Base-by-base conservation (phyloP, 2,888 invertebrate genomes). In the Synergus laeviventris region DNA sequence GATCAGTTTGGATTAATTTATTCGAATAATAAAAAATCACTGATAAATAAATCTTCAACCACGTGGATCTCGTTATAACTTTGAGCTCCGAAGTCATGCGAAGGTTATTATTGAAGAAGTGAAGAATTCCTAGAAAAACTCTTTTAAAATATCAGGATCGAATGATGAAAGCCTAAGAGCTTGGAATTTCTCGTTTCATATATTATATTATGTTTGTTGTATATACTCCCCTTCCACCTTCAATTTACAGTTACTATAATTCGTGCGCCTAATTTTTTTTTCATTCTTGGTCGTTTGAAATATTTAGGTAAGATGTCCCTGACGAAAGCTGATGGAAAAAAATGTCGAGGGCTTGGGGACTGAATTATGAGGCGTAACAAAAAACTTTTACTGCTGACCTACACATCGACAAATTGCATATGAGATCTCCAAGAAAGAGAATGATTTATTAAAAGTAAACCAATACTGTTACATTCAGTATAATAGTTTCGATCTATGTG, bases 1-100 rank as follows among this genome's bases (percentile, higher is more conserved):
- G n/a, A n/a, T n/a, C n/a, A n/a, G n/a, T n/a, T n/a, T n/a, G n/a
- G n/a, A n/a, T n/a, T n/a, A n/a, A n/a, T n/a, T n/a, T n/a, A n/a
- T n/a, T n/a, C n/a, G n/a, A n/a, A n/a, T n/a, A n/a, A n/a, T n/a
- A n/a, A n/a, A 31, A 31, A 31, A 31, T 31, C 31, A 31, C 31
- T 31, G 31, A 31, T 31, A 74, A 45, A 54, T 2, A 70, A 70
- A 75, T 75, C 42, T 42, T 42, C 45, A 9, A 60, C 74, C 70
- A 60, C 49, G 64, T 74, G 75, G 38, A 61, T 45, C 73, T 74
- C 70, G 62, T 74, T 77, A 60, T 18, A 59, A 59, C 7, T 12
- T 42, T 42, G 18, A 24, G 59, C 24, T 14, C 14, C 59, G 12
- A 9, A 24, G 11, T 24, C 24, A 21, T 24, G 11, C 1, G 12